Base-by-base conservation (phyloP, 2,797 vertebrate species). In the Sternarchorhynchus goeldii region DNA sequence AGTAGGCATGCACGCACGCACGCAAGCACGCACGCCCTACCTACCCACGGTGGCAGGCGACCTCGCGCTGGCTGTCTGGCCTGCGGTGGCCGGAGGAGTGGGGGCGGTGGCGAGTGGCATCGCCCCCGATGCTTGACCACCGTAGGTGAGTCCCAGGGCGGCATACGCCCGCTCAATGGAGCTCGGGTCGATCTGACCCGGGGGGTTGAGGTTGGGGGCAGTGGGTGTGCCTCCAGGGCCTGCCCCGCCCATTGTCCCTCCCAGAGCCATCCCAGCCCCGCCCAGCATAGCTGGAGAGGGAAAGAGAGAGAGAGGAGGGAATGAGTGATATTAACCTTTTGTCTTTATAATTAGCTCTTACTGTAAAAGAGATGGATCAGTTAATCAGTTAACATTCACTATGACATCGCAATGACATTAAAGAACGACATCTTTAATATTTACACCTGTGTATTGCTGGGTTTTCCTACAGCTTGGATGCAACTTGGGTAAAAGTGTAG, bases 151-250 rank as follows among this genome's bases (percentile, higher is more conserved):
- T 57, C 97, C 97, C 0, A 99, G 93, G 2, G 97, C 97, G 21
- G 97, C 97, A 0, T 99, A 99, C 36, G 97, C 97, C 83, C 97
- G 91, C 88, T 99, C 97, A 65, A 99, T 99, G 69, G 97, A 98
- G 88, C 97, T 98, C 70, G 97, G 97, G 87, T 99, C 97, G 73
- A 99, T 99, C 92, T 98, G 96, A 90, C 91, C 97, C 57, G 96
- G 90, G 69, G 96, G 93, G 88, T 94, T 99, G 67, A 98, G 86
- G 86, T 90, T 96, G 29, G 96, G 91, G 0, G 95, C 75, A 81
- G 92, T 93, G 74, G 95, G 93, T 76, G 97, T 96, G 64, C 95
- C 95, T 63, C 96, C 95, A 0, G 95, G 93, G 50, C 95, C 93
- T 0, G 94, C 93, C 0, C 90, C 81, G 68, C 95, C 93, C 76